Conservation (phyloP, 2,888 invertebrate genomes). For the Auanema sp. region DNA sequence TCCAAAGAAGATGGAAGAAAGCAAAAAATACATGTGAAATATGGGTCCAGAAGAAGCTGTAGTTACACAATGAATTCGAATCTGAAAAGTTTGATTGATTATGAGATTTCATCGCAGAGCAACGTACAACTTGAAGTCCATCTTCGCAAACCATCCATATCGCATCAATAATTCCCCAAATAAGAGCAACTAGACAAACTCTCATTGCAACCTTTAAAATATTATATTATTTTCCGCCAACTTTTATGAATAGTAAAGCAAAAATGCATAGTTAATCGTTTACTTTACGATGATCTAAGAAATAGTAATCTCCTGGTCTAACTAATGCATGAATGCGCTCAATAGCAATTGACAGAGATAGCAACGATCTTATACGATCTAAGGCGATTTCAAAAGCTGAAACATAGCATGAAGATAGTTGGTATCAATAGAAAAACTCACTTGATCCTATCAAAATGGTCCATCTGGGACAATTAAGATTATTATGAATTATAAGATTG, state of each 20-base stretch:
- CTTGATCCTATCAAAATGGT: slow-evolving; percentile 39
- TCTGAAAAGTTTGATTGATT: slow-evolving; percentile 33
- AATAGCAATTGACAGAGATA: slow-evolving; percentile 38
- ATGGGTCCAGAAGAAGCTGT: slow-evolving; percentile 39
- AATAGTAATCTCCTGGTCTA: slow-evolving; percentile 37
- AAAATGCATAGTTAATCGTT: not conserved
- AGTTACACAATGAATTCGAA: slow-evolving; percentile 46
- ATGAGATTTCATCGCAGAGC: not conserved
- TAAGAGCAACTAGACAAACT: slow-evolving; percentile 26
- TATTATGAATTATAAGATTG: slow-evolving; percentile 24
- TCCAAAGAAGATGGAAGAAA: slow-evolving; percentile 33
- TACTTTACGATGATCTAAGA: slow-evolving; percentile 36
- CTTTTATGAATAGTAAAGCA: not conserved
- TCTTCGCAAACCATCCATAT: slow-evolving; percentile 38
- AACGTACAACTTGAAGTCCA: slow-evolving; percentile 28
- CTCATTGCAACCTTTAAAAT: slow-evolving; percentile 27
- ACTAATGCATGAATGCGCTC: slow-evolving; percentile 39
- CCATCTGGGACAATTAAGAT: slow-evolving; percentile 20
- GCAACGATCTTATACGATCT: slow-evolving; percentile 35
- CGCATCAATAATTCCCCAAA: slow-evolving; percentile 36
- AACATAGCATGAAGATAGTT: not conserved
- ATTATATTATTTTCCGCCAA: not conserved
- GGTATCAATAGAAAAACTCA: slow-evolving; percentile 3
- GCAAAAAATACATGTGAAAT: slow-evolving; percentile 44
- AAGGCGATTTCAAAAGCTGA: slow-evolving; percentile 43